Percentiles rank a stretch among this genome's conserved stretches.
phyloP scores from a whole-genome alignment of 1,140 invertebrate genomes.

The Drosophila tropicalis region DNA sequence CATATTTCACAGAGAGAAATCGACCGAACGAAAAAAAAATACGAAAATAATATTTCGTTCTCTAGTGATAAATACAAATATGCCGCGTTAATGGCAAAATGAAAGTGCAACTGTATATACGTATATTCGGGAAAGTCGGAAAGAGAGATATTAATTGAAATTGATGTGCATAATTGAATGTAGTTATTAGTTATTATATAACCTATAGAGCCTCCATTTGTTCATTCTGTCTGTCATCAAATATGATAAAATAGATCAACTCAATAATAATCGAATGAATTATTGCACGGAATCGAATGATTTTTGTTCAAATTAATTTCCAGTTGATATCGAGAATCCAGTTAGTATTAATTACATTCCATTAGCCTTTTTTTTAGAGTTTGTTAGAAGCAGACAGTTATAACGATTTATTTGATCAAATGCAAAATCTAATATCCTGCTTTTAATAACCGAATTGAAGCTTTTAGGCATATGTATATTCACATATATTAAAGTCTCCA shows the following conservation, averaged over 20 bases:
- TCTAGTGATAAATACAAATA: conserved; percentile 15
- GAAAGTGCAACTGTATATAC: conserved; percentile 35
- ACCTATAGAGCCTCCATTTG: neutral
- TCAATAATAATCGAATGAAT: conserved; percentile 3
- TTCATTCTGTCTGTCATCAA: conserved; percentile 4
- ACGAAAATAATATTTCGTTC: neutral
- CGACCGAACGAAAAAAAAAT: neutral
- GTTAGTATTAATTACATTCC: neutral
- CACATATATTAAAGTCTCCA: too few relatives aligned
- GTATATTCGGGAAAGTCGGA: neutral
- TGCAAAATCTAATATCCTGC: too few relatives aligned
- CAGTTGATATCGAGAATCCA: neutral
- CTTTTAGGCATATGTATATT: too few relatives aligned
- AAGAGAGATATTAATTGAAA: conserved; percentile 52
- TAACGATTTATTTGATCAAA: too few relatives aligned
- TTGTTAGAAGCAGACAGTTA: too few relatives aligned
- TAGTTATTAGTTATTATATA: too few relatives aligned
- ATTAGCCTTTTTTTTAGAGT: neutral
- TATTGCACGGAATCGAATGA: neutral
- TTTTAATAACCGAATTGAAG: too few relatives aligned
- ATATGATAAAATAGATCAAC: neutral
- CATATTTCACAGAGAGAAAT: conserved; percentile 70
- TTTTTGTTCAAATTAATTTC: neutral
- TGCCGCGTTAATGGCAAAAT: conserved; percentile 24
- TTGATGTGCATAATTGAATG: conserved; percentile 54